phyloP scores from a whole-genome alignment of 2,797 vertebrate genomes.

The Discoglossus pictus region DNA sequence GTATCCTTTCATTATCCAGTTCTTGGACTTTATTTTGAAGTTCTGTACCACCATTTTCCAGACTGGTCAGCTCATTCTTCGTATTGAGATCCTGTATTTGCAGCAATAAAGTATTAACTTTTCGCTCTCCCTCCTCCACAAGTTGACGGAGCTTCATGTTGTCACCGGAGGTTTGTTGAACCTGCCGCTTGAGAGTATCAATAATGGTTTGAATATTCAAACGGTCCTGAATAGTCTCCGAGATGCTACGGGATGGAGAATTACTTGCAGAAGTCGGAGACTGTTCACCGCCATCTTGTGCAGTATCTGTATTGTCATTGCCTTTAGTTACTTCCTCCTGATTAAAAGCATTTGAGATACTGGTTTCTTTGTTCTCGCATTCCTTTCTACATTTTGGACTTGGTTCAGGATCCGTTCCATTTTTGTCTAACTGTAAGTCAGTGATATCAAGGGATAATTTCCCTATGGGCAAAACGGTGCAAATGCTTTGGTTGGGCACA shows the following conservation, averaged over 20 bases:
- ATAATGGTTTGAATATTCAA: slow-evolving; percentile 47
- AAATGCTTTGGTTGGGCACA: slow-evolving; percentile 28
- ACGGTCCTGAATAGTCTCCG: slow-evolving; percentile 20
- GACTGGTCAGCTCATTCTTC: slow-evolving; percentile 65
- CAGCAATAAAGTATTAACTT: slow-evolving; percentile 55
- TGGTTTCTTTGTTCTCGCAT: fast-evolving
- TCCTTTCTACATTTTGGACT: slow-evolving; percentile 7
- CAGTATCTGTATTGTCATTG: no score
- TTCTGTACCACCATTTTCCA: slow-evolving; percentile 65
- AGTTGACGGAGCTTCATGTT: slow-evolving; percentile 50
- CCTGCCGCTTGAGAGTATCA: slow-evolving; percentile 52
- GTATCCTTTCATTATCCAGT: slow-evolving; percentile 65
- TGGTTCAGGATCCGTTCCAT: slow-evolving; percentile 17
- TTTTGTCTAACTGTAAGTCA: slow-evolving; percentile 3
- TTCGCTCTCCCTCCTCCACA: slow-evolving; percentile 55
- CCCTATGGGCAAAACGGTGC: slow-evolving; percentile 32
- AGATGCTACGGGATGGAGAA: background rate
- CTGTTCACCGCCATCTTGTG: slow-evolving; percentile 17
- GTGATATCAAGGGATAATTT: slow-evolving; percentile 32
- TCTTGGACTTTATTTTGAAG: slow-evolving; percentile 63
- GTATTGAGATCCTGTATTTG: slow-evolving; percentile 64
- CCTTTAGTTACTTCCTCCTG: no score
- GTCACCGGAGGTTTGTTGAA: slow-evolving; percentile 54
- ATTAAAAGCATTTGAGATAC: slow-evolving; percentile 16
- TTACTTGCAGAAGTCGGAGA: background rate